Evolutionary conservation across 1,140 invertebrate genomes (phyloP).

Genomic region (Mylabris phalerata): DNA sequence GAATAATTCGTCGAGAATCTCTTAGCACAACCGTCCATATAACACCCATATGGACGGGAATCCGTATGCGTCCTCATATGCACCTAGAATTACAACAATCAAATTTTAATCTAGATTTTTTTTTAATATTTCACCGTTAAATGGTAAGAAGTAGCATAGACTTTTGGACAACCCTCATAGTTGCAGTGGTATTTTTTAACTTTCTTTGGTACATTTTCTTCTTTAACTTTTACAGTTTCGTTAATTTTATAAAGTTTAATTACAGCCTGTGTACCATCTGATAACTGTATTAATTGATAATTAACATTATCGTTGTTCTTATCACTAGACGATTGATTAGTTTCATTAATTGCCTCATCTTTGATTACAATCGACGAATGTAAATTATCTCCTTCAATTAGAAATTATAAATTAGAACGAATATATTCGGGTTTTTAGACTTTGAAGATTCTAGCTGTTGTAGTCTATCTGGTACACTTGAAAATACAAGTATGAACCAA

Average conservation of each 20-base stretch:
- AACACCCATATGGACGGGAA: constrained; percentile 55
- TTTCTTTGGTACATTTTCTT: constrained; percentile 6
- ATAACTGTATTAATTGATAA: constrained; percentile 4
- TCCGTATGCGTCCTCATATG: constrained; percentile 61
- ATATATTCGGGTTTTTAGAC: too few relatives aligned
- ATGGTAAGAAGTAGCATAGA: constrained; percentile 53
- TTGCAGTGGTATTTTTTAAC: constrained; percentile 37
- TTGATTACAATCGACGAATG: constrained; percentile 11
- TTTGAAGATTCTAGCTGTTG: too few relatives aligned
- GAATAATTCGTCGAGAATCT: constrained; percentile 64
- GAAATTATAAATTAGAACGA: too few relatives aligned
- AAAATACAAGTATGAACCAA: not conserved
- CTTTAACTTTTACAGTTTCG: not conserved
- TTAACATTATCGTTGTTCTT: constrained; percentile 3
- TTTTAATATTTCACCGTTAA: constrained; percentile 42
- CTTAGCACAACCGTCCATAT: constrained; percentile 53
- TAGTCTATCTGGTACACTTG: too few relatives aligned
- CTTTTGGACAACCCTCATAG: constrained; percentile 47
- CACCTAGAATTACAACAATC: constrained; percentile 45
- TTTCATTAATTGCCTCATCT: not conserved
- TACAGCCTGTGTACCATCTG: constrained; percentile 4
- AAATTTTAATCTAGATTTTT: constrained; percentile 3
- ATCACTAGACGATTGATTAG: not conserved
- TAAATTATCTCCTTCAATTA: not conserved
- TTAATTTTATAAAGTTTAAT: constrained; percentile 4